A percentile compares a stretch with the other conserved stretches of the same genome.
Conservation (phyloP, 2,797 vertebrate species). For the Botia almorhae region DNA sequence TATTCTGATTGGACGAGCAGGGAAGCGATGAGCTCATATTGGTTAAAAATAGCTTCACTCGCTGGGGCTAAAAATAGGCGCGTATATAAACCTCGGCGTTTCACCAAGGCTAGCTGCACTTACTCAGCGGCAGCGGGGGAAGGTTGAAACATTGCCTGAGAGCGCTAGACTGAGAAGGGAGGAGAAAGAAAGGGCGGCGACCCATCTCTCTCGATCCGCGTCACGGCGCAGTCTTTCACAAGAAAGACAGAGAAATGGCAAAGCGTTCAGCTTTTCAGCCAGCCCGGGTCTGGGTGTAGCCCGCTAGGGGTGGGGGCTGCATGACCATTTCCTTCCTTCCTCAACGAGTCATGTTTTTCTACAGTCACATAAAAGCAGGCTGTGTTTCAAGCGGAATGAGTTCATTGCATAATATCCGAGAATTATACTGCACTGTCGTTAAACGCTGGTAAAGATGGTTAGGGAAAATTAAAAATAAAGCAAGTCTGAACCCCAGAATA, state of each 20-base stretch:
- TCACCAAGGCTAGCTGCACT: constrained; percentile 37
- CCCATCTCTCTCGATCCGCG: constrained; percentile 6
- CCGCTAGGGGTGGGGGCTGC: constrained; percentile 63
- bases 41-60: constrained; percentile 66
- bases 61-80: constrained; percentile 62
- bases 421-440: constrained; percentile 16
- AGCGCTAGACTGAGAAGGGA: neutral
- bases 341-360: constrained; percentile 21
- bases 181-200: constrained; percentile 27
- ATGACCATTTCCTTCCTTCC: constrained; percentile 57
- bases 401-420: constrained; percentile 41
- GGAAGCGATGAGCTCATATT: constrained; percentile 64
- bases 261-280: constrained; percentile 54
- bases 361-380: constrained; percentile 11
- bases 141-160: constrained; percentile 9
- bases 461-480: neutral
- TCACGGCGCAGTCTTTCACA: constrained; percentile 59
- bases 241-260: constrained; percentile 51
- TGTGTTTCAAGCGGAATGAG: constrained; percentile 7
- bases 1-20: constrained; percentile 55
- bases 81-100: constrained; percentile 60
- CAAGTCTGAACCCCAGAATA: neutral
- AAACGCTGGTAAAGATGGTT: neutral
- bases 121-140: constrained; percentile 1
- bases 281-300: constrained; percentile 64